Base-by-base conservation (phyloP, 2,888 invertebrate genomes). In the Litoditis marina region DNA sequence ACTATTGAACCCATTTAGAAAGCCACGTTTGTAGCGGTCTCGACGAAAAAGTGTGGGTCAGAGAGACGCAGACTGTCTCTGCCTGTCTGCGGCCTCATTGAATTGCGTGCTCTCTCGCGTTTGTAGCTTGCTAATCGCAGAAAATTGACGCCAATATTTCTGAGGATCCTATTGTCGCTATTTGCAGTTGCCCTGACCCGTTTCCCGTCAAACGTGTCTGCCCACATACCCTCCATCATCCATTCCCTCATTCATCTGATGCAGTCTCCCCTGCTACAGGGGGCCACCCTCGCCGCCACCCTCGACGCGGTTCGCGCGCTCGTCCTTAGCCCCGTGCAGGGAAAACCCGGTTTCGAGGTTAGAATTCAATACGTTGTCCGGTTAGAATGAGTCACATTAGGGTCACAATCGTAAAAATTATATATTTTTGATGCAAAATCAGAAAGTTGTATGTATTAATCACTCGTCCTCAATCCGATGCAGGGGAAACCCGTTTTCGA, bases 301-400 rank as follows among this genome's bases (percentile, higher is more conserved):
- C 90, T 96, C 83, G 90, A 91, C 85, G 91, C 93, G n/a, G 85
- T 96, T 66, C 92, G 93, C 6, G 88, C 91, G 16, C 85, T 96
- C 68, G 93, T 94, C 13, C 87, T 91, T 11, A 89, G 83, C 3
- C 77, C 90, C 80, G 87, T 92, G 73, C 89, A 90, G 62, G 89
- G 90, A 7, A 77, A 78, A 60, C 80, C 78, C 6, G 39, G 57
- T 2, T 79, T 78, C 63, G 71, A 71, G 65, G 80, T 84, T 13
- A 77, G 19, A 13, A n/a, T n/a, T n/a, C n/a, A n/a, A n/a, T n/a
- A n/a, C n/a, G n/a, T n/a, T n/a, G n/a, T n/a, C n/a, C n/a, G n/a
- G n/a, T n/a, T n/a, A n/a, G n/a, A n/a, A n/a, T n/a, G n/a, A n/a
- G n/a, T n/a, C n/a, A n/a, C n/a, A n/a, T n/a, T n/a, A n/a, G n/a